A percentile compares a stretch with the other conserved stretches of the same genome.
phyloP scores from a whole-genome alignment of 2,113 vertebrate species.

The Rhinolophus ferrumequinum region DNA sequence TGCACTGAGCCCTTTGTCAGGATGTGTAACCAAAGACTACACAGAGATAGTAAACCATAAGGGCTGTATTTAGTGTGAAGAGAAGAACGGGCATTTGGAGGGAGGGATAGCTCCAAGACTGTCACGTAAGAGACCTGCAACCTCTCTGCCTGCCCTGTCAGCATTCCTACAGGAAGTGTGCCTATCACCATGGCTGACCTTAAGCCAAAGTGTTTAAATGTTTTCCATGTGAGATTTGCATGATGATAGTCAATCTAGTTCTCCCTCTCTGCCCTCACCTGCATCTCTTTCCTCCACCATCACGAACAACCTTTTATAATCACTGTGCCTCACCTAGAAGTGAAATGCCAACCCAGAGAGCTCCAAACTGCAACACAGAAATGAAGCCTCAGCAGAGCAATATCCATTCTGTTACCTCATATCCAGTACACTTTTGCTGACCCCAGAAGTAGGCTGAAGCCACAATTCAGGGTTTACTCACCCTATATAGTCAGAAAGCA shows the following conservation, averaged over 20 bases:
- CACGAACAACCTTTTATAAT: not conserved
- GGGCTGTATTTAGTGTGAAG: not conserved
- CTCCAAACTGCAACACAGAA: not conserved
- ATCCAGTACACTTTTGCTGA: not conserved
- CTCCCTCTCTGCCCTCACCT: not conserved
- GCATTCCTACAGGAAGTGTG: not conserved
- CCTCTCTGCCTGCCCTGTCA: not conserved
- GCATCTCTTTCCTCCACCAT: not conserved
- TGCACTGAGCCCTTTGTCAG: not conserved
- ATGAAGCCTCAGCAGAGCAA: not conserved
- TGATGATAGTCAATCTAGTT: not conserved
- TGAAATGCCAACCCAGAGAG: constrained; percentile 8
- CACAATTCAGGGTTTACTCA: not conserved
- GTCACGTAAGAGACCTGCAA: not conserved
- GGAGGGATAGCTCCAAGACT: not conserved
- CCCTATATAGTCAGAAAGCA: not conserved
- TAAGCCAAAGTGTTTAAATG: not conserved
- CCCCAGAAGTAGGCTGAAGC: not conserved
- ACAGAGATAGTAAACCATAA: not conserved
- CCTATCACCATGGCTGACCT: not conserved
- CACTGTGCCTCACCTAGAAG: not conserved
- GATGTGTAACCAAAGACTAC: not conserved
- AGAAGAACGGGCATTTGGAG: not conserved
- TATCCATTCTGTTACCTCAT: not conserved
- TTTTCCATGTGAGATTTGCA: not conserved